Percentiles rank a stretch among this genome's conserved stretches.
phyloP scores from a whole-genome alignment of 1,140 invertebrate species.

The Helicoverpa armigera region DNA sequence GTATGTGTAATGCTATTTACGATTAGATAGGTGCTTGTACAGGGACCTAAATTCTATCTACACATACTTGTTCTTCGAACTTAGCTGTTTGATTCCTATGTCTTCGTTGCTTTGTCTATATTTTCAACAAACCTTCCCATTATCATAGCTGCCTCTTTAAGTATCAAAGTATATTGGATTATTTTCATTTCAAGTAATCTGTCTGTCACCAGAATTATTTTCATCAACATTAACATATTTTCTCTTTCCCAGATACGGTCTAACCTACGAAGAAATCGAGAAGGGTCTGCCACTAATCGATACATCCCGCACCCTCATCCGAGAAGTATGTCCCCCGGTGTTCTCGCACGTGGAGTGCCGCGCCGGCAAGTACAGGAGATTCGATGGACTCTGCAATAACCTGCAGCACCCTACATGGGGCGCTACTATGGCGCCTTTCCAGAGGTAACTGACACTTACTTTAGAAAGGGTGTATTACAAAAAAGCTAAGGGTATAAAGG shows the following conservation, averaged over 20 bases:
- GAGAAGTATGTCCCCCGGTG: slow-evolving; percentile 95
- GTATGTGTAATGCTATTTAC: too few relatives aligned
- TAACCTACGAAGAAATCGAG: slow-evolving; percentile 95
- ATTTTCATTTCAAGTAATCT: too few relatives aligned
- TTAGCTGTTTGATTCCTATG: too few relatives aligned
- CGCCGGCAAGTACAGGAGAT: slow-evolving; percentile 95
- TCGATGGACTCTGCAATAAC: slow-evolving; percentile 98
- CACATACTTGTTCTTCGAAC: too few relatives aligned
- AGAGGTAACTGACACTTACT: slow-evolving; percentile 87
- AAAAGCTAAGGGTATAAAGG: too few relatives aligned
- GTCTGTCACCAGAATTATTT: too few relatives aligned
- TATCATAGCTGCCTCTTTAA: too few relatives aligned
- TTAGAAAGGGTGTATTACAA: neutral
- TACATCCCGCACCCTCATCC: slow-evolving; percentile 95
- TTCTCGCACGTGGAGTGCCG: slow-evolving; percentile 95
- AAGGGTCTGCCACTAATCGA: slow-evolving; percentile 96
- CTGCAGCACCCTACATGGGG: slow-evolving; percentile 97
- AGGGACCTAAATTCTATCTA: too few relatives aligned
- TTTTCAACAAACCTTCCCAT: too few relatives aligned
- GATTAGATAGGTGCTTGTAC: too few relatives aligned
- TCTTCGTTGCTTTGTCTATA: too few relatives aligned
- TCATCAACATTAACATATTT: neutral
- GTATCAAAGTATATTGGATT: too few relatives aligned
- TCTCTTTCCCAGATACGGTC: slow-evolving; percentile 89
- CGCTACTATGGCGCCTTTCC: slow-evolving; percentile 93